These are phyloP conservation scores for Tetrao urogallus DNA, from an alignment of 2,113 vertebrate species.

Conservation along the genomic window DNA sequence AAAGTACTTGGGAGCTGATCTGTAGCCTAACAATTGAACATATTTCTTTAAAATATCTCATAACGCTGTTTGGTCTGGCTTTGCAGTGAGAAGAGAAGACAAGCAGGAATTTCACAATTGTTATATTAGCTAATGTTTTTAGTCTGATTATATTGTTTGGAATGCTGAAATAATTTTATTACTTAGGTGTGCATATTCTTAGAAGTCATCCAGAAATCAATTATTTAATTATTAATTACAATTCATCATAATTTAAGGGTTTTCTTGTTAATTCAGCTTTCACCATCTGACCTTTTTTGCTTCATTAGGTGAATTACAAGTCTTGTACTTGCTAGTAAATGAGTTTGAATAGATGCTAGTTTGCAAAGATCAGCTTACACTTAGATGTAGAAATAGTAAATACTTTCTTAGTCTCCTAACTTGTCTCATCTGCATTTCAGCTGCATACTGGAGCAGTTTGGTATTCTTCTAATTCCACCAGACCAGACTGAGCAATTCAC, in stretches of 20 bases:
- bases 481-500: background rate
- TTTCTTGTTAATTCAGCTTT: background rate
- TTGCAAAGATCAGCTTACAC: background rate
- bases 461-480: background rate
- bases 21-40: background rate
- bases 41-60: background rate
- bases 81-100: background rate
- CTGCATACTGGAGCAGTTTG: background rate
- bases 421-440: background rate
- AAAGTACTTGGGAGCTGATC: background rate
- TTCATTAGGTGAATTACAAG: background rate
- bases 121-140: background rate
- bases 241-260: background rate
- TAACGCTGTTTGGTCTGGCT: background rate
- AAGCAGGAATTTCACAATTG: background rate
- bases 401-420: background rate
- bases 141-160: background rate
- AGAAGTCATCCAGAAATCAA: background rate
- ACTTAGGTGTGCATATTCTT: background rate
- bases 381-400: background rate
- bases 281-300: constrained; percentile 15
- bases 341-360: background rate
- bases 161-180: background rate
- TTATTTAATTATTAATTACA: background rate
- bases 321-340: background rate